Evolutionary conservation across 2,797 vertebrate genomes (phyloP).

Genomic region (Lateolabrax maculatus): DNA sequence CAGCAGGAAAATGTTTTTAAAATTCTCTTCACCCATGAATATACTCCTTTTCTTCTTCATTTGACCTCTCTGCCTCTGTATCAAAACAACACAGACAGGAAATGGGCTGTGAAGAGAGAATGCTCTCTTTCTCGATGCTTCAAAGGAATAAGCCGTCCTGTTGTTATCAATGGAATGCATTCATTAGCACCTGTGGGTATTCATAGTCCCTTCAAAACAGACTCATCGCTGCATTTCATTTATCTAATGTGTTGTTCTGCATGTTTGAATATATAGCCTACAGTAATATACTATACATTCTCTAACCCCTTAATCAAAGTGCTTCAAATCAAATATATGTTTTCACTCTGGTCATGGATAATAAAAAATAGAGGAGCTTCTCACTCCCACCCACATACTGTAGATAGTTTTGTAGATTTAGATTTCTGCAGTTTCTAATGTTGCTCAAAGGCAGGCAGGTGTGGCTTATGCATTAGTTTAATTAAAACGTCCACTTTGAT

Average conservation of each 20-base stretch:
- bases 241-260: too few relatives aligned
- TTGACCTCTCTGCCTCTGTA: not conserved
- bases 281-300: not conserved
- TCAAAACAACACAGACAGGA: not conserved
- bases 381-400: not conserved
- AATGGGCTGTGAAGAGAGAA: slow-evolving; percentile 6
- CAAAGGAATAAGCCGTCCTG: not conserved
- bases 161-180: not conserved
- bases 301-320: not conserved
- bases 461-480: slow-evolving; percentile 16
- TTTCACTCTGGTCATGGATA: not conserved
- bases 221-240: not conserved
- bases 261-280: not conserved
- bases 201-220: not conserved
- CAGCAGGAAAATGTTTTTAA: not conserved
- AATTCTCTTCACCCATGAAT: not conserved
- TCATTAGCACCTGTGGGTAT: slow-evolving; percentile 15
- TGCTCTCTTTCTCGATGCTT: not conserved
- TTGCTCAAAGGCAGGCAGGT: slow-evolving; percentile 13
- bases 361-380: not conserved
- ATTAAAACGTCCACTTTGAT: slow-evolving; percentile 56
- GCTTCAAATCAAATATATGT: not conserved
- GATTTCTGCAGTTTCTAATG: not conserved
- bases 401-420: not conserved
- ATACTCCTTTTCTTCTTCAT: too few relatives aligned